These are phyloP conservation scores for Tenthredo amoena DNA, from an alignment of 2,888 invertebrate species.

Conservation along the genomic window DNA sequence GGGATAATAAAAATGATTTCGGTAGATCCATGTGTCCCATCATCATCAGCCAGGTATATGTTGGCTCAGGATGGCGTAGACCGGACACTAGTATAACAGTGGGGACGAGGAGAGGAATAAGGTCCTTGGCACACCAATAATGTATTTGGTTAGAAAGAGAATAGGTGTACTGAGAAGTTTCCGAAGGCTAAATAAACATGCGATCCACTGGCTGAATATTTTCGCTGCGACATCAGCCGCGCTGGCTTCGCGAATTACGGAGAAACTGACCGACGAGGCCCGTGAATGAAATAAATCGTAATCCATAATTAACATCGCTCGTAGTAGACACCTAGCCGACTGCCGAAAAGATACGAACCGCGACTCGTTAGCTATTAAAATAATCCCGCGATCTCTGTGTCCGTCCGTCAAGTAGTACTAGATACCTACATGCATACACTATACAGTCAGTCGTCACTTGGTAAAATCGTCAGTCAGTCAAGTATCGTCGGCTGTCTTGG, in stretches of 20 bases:
- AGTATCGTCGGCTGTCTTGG: conserved; percentile 4
- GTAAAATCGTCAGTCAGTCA: conserved; percentile 15
- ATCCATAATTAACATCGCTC: not conserved
- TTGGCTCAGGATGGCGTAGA: not conserved
- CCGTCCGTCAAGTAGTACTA: not conserved
- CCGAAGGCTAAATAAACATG: not conserved
- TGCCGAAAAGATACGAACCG: not conserved
- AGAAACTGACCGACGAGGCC: not conserved
- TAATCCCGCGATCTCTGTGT: not conserved
- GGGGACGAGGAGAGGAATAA: not conserved
- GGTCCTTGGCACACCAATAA: not conserved
- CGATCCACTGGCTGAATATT: not conserved
- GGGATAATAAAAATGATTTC: not conserved
- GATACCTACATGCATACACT: not conserved
- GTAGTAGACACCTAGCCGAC: not conserved
- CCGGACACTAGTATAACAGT: not conserved
- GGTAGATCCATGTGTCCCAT: not conserved
- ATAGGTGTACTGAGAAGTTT: not conserved
- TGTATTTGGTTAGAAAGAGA: conserved; percentile 12
- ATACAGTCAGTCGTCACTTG: not conserved
- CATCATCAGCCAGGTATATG: not conserved
- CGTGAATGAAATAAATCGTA: not conserved
- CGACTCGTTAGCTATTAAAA: conserved; percentile 1
- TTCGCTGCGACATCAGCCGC: not conserved
- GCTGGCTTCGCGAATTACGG: not conserved